Conservation (phyloP, 2,113 vertebrate species). For the Chaenogobius annularis region DNA sequence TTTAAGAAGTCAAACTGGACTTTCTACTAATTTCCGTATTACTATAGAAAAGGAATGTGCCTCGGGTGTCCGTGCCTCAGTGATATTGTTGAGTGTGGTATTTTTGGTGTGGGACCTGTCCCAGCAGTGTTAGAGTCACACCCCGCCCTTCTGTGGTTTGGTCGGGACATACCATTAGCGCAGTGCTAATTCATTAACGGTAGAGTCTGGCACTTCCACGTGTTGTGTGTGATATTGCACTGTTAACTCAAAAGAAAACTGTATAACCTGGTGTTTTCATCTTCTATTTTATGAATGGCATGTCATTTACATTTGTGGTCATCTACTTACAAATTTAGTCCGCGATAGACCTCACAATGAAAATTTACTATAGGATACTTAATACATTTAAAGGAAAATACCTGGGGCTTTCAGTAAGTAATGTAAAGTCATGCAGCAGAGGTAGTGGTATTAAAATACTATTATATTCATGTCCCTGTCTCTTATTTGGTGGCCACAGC, state of each 20-base stretch:
- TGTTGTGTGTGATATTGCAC: slow-evolving; percentile 4
- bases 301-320: slow-evolving; percentile 27
- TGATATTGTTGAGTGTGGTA: slow-evolving; percentile 25
- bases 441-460: slow-evolving; percentile 46
- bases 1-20: neutral
- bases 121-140: slow-evolving; percentile 28
- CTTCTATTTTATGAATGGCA: slow-evolving; percentile 22
- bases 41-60: neutral
- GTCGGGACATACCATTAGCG: slow-evolving; percentile 28
- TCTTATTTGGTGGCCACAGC: slow-evolving; percentile 43
- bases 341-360: slow-evolving; percentile 25
- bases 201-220: neutral
- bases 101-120: slow-evolving; percentile 41
- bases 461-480: slow-evolving; percentile 17
- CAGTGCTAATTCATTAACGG: slow-evolving; percentile 11
- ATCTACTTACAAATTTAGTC: slow-evolving; percentile 22
- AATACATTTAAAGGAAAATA: neutral
- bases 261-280: slow-evolving; percentile 19
- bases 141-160: neutral
- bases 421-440: slow-evolving; percentile 75
- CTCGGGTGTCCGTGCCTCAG: slow-evolving; percentile 8
- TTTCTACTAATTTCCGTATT: neutral
- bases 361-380: neutral
- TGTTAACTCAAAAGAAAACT: slow-evolving; percentile 5
- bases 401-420: slow-evolving; percentile 19